phyloP scores from a whole-genome alignment of 2,113 vertebrate genomes.

The Pampusana beccarii region DNA sequence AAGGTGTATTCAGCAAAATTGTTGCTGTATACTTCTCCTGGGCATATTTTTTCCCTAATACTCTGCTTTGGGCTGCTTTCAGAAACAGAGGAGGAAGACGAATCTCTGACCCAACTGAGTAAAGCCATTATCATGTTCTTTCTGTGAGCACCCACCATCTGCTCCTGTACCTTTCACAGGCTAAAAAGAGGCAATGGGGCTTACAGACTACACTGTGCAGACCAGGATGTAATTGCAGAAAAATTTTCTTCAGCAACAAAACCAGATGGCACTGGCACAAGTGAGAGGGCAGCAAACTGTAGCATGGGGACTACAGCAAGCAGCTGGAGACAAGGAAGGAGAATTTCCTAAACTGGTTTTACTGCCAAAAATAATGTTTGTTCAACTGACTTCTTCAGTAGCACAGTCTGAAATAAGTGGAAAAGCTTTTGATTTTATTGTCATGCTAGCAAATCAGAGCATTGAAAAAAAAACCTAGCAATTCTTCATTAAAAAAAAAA shows the following conservation, averaged over 20 bases:
- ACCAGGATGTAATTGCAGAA: not conserved
- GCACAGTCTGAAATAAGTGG: not conserved
- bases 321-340: not conserved
- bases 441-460: accelerated
- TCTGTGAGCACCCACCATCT: not conserved
- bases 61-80: not conserved
- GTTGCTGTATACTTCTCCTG: not conserved
- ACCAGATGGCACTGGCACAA: not conserved
- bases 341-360: not conserved
- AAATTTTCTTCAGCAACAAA: not conserved
- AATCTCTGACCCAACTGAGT: not conserved
- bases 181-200: not conserved
- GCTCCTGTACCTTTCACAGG: not conserved
- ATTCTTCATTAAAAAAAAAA: not conserved
- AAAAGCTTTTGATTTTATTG: not conserved
- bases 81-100: not conserved
- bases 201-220: not conserved
- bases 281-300: not conserved
- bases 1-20: not conserved
- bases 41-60: not conserved
- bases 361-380: not conserved
- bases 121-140: not conserved
- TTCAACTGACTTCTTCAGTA: not conserved
- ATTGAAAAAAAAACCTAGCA: accelerated
- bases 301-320: not conserved